Conservation (phyloP, 2,888 invertebrate genomes). For the Ceraclea dissimilis region DNA sequence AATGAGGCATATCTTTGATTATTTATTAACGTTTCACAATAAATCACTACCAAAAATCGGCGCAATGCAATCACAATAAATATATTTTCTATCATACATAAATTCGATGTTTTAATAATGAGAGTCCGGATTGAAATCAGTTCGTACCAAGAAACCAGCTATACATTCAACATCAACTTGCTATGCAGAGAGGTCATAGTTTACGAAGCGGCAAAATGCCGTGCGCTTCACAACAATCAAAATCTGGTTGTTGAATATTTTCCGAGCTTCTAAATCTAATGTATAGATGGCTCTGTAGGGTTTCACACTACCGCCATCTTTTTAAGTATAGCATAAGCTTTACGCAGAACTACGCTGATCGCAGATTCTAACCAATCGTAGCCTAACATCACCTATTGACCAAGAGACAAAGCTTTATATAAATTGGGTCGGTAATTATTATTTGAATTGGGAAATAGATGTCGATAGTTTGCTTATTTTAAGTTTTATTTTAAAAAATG, state of each 20-base stretch:
- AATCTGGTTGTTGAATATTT: neutral
- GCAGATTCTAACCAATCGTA: too few relatives aligned
- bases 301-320: too few relatives aligned
- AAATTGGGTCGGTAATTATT: too few relatives aligned
- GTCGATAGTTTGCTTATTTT: too few relatives aligned
- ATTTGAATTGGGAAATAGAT: too few relatives aligned
- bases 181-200: neutral
- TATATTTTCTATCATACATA: neutral
- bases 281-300: neutral
- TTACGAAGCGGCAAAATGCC: neutral
- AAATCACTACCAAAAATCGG: neutral
- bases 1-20: neutral
- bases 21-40: neutral
- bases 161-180: slow-evolving; percentile 1
- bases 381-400: too few relatives aligned
- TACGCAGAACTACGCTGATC: too few relatives aligned
- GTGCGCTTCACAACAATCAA: neutral
- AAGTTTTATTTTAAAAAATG: too few relatives aligned
- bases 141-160: neutral
- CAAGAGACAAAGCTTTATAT: too few relatives aligned
- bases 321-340: too few relatives aligned
- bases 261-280: neutral
- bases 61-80: slow-evolving; percentile 1
- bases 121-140: neutral
- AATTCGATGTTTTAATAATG: neutral